Base-by-base conservation (phyloP, 1,140 invertebrate genomes). In the Drosophila aff. region DNA sequence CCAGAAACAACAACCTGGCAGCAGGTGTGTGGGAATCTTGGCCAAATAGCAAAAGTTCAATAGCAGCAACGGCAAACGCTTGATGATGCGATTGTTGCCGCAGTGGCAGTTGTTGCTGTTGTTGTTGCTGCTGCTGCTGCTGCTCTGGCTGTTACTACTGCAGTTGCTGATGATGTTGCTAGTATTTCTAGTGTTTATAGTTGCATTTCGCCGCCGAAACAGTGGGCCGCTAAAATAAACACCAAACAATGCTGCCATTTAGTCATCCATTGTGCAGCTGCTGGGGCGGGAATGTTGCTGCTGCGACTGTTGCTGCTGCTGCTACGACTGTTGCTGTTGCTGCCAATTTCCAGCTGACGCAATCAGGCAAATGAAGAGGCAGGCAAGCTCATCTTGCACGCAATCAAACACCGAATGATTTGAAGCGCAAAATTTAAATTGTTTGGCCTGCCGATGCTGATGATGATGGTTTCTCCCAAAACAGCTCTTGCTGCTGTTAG, bases 11-110 rank as follows among this genome's bases (percentile, higher is more conserved):
- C 46, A 69, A 38, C 33, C n/a, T 18, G 26, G n/a, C 47, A 69
- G 66, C 82, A 86, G 82, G 84, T 86, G 82, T 89, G 83, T 86
- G 83, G 80, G 83, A 86, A 86, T 86, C 82, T 86, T 79, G 65
- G 68, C 63, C 84, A 89, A 89, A 86, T 89, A 86, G 83, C 83
- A 86, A 86, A 86, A 86, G 83, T 86, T 86, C 83, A 86, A 86
- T 86, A 86, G 83, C 83, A 89, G 79, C 78, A 55, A 85, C 83
- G 82, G 81, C 78, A 55, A 55, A 55, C 53, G 53, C 31, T 52
- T 57, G 71, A 50, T 41, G 60, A 59, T 52, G 61, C 53, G 57
- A 74, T 53, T 74, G 71, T 62, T 64, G 69, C 69, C 41, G 72
- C 33, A 36, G 60, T 31, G 40, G 47, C 26, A 23, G 40, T 43